Evolutionary conservation across 2,113 vertebrate species (phyloP), one percentile per base, ranked within the genome.

Genomic region (Ailuropoda melanoleuca): DNA sequence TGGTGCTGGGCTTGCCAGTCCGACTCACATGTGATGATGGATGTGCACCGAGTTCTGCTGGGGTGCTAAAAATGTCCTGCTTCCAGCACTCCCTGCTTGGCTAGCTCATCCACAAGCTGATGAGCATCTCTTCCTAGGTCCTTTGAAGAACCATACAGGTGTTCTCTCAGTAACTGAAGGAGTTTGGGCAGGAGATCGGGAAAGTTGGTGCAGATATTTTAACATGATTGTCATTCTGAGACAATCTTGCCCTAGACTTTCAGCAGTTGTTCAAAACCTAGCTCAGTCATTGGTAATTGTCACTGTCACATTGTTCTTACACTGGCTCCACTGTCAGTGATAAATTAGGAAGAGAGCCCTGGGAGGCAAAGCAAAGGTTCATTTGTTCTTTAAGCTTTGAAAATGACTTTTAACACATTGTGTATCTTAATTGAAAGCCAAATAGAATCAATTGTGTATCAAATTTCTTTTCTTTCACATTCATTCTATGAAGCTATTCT

Each of bases 351-450:
- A 68, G 77, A 56, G 86, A 93, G 29, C 24, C 46, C 39, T n/a
- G 60, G 39, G 92, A 95, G 53, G 46, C 72, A 89, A 93, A 87
- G 60, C 86, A 53, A 66, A 84, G 62, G 77, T 75, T 68, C 70
- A 78, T 96, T 92, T 86, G 87, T 88, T 88, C 66, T 75, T 77
- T 93, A 77, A 97, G 88, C 81, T 96, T 95, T 48, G 80, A 78
- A 88, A 96, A 18, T 77, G 46, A 95, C 72, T 90, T 83, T 93
- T 80, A 95, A 91, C 93, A 96, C 88, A 85, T 31, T 95, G 58
- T 93, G 60, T 95, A 95, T 97, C 89, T 97, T 96, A 88, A 97
- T 95, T 95, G 94, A 88, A 97, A 96, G 90, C 82, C 95, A 96
- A 74, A 39, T 64, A 70, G 62, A 88, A 92, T 96, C 86, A 91